Conservation (phyloP, 30 jellyfish, hydroid and myxozoan species). For the Phacellophora camtschatica region DNA sequence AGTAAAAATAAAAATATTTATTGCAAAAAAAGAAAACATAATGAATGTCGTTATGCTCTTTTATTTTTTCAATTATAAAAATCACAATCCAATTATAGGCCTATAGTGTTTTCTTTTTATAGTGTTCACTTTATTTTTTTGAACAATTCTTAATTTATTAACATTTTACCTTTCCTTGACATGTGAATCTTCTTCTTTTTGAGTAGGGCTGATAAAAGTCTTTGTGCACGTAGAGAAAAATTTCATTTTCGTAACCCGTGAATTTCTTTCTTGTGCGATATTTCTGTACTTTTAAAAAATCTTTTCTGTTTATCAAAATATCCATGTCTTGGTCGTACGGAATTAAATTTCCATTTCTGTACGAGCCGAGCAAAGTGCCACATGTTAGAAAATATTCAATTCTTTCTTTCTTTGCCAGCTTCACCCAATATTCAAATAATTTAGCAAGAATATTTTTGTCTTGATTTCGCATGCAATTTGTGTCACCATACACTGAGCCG, state of each 20-base stretch:
- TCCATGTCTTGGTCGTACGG: slow-evolving; percentile 87
- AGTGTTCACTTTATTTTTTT: too few relatives aligned
- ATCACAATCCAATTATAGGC: too few relatives aligned
- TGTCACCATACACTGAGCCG: slow-evolving; percentile 70
- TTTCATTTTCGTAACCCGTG: slow-evolving; percentile 42
- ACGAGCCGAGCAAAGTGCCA: slow-evolving; percentile 88
- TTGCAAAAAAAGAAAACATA: too few relatives aligned
- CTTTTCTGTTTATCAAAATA: slow-evolving; percentile 47
- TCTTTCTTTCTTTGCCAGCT: slow-evolving; percentile 45
- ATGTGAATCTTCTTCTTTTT: slow-evolving; percentile 71
- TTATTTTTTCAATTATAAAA: too few relatives aligned
- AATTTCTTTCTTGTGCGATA: slow-evolving; percentile 53
- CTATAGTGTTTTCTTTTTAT: too few relatives aligned
- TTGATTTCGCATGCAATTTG: slow-evolving; percentile 18
- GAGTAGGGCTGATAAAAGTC: slow-evolving; percentile 76
- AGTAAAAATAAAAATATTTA: too few relatives aligned
- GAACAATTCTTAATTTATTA: not conserved
- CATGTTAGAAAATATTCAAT: slow-evolving; percentile 70
- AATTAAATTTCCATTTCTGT: slow-evolving; percentile 68
- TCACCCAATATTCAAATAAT: slow-evolving; percentile 55
- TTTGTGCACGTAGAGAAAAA: slow-evolving; percentile 51
- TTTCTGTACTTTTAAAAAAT: slow-evolving; percentile 25
- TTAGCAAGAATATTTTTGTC: slow-evolving; percentile 7
- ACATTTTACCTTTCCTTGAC: slow-evolving; percentile 75
- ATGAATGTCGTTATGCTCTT: too few relatives aligned